Evolutionary conservation across 2,888 invertebrate species (phyloP).

Genomic region (Phyllotreta cruciferae): DNA sequence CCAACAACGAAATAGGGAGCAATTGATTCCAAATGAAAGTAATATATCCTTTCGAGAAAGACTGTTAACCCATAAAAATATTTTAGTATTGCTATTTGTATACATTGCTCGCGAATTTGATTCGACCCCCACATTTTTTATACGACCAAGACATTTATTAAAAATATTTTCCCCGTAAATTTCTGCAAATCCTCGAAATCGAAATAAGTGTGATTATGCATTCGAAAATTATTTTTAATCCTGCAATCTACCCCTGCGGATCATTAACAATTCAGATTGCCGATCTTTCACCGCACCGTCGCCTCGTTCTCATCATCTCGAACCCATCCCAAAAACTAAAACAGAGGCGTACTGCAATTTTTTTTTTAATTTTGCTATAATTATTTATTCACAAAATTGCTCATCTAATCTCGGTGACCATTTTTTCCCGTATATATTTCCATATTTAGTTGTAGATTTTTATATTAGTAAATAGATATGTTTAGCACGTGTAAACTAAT

Average conservation of each 20-base stretch:
- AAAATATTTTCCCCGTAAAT: no score
- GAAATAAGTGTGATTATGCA: conserved; percentile 27
- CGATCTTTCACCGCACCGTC: conserved; percentile 48
- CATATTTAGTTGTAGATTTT: no score
- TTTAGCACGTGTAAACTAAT: no score
- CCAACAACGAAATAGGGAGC: conserved; percentile 52
- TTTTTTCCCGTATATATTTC: no score
- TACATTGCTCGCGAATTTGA: conserved; percentile 27
- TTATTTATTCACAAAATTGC: no score
- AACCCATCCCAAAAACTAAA: conserved; percentile 21
- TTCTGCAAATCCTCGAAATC: background rate
- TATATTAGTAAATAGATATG: no score
- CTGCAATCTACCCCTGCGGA: conserved; percentile 48
- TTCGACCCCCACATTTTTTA: conserved; percentile 17
- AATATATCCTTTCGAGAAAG: conserved; percentile 58
- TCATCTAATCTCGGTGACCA: no score
- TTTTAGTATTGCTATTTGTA: conserved; percentile 50
- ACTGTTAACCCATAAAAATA: conserved; percentile 58
- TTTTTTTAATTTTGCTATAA: no score
- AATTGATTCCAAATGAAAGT: conserved; percentile 61
- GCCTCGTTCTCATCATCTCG: conserved; percentile 37
- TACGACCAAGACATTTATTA: no score
- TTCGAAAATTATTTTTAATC: conserved; percentile 40
- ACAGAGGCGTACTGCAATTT: background rate
- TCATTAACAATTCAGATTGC: conserved; percentile 59